A percentile compares a stretch with the other conserved stretches of the same genome.
phyloP scores from a whole-genome alignment of 1,140 invertebrate genomes.

The Hyles vespertilio region DNA sequence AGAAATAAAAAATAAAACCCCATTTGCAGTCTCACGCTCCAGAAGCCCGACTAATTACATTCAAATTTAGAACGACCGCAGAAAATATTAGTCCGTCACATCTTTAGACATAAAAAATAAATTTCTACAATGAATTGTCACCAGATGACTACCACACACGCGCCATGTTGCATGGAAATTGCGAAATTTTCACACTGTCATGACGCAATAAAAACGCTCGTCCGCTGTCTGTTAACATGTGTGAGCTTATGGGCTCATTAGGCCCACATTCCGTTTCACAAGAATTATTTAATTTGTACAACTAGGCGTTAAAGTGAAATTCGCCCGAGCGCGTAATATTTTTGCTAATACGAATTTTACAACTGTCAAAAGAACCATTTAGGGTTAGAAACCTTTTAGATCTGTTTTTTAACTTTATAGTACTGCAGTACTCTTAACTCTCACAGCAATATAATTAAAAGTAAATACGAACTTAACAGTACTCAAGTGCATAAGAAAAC shows the following conservation, averaged over 20 bases:
- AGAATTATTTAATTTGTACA: constrained; percentile 8
- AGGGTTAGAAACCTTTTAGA: no score
- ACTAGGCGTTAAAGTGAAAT: not conserved
- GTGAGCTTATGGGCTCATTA: constrained; percentile 8
- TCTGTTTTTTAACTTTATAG: no score
- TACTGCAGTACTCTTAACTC: no score
- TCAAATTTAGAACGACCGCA: not conserved
- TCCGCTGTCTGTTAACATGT: constrained; percentile 3
- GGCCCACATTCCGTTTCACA: constrained; percentile 2
- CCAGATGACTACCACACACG: constrained; percentile 1
- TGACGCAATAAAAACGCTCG: constrained; percentile 5
- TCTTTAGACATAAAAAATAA: not conserved
- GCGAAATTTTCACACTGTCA: constrained; percentile 9
- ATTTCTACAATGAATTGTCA: not conserved
- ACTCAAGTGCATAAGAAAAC: no score
- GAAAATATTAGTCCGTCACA: not conserved
- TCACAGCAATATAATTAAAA: no score
- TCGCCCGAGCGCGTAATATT: no score
- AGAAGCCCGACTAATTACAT: no score
- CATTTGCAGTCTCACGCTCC: no score
- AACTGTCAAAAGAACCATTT: no score
- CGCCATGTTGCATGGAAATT: constrained; percentile 4
- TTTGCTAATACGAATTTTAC: no score
- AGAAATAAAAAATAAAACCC: no score
- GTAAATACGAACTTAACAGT: no score